Conservation (phyloP, 2,888 invertebrate genomes). For the Leptopterna dolabrata region DNA sequence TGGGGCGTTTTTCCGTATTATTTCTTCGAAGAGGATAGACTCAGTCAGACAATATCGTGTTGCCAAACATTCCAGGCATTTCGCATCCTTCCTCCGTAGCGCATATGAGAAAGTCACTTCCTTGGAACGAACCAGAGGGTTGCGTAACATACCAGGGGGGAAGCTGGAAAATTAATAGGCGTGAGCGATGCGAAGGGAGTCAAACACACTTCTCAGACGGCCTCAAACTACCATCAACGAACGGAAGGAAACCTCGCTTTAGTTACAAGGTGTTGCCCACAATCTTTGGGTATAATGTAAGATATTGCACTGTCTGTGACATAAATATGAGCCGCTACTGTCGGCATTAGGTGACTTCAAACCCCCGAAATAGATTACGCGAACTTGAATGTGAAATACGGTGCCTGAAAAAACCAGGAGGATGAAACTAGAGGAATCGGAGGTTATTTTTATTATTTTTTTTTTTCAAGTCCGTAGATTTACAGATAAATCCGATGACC, state of each 20-base stretch:
- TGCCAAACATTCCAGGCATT: background rate
- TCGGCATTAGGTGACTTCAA: no score
- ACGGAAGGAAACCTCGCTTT: background rate
- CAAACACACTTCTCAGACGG: background rate
- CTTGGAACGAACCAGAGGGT: background rate
- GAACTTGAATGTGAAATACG: no score
- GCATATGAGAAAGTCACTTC: background rate
- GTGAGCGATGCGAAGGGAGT: background rate
- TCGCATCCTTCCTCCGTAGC: background rate
- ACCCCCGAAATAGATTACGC: no score
- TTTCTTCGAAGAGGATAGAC: background rate
- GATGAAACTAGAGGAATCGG: no score
- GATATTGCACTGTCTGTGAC: no score
- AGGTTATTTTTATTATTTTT: no score
- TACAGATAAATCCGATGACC: no score
- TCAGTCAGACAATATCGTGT: slow-evolving; percentile 1
- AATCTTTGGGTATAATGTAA: no score
- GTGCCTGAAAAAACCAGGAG: no score
- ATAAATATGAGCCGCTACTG: no score
- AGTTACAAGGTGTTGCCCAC: no score
- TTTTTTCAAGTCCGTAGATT: no score
- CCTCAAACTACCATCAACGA: background rate
- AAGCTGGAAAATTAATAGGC: background rate
- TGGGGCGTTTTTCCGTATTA: background rate
- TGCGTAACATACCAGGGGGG: background rate